Percentiles rank a stretch among this genome's conserved stretches.
These are phyloP conservation scores for Galaxias olidus DNA, from an alignment of 2,797 vertebrate genomes.

Conservation along the genomic window DNA sequence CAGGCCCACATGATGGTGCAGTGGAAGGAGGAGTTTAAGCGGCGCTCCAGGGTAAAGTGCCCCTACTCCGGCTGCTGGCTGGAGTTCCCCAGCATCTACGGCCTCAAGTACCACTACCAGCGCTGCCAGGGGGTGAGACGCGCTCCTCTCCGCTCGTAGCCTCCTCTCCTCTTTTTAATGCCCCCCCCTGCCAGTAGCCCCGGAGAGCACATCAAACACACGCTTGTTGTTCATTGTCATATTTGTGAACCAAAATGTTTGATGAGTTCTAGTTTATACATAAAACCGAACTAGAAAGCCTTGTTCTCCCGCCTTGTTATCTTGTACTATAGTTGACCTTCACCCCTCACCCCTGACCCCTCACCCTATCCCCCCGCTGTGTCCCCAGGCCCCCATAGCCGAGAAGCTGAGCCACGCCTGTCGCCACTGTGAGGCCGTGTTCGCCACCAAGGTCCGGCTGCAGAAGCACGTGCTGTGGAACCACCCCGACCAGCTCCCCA, in stretches of 20 bases:
- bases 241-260: too few species aligned
- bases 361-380: neutral
- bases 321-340: neutral
- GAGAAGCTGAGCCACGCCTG: slow-evolving; percentile 91
- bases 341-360: slow-evolving; percentile 10
- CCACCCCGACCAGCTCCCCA: slow-evolving; percentile 80
- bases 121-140: slow-evolving; percentile 91
- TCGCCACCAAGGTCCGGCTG: slow-evolving; percentile 93
- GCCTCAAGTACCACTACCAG: slow-evolving; percentile 98
- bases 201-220: too few species aligned
- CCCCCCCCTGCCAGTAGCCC: neutral
- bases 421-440: slow-evolving; percentile 90
- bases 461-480: slow-evolving; percentile 97
- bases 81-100: slow-evolving; percentile 97
- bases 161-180: neutral
- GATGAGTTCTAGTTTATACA: too few species aligned
- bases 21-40: slow-evolving; percentile 98
- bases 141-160: slow-evolving; percentile 18
- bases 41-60: slow-evolving; percentile 90
- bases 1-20: slow-evolving; percentile 91
- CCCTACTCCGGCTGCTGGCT: slow-evolving; percentile 94
- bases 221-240: neutral
- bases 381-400: slow-evolving; percentile 74
- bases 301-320: neutral
- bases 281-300: too few species aligned